These are phyloP conservation scores for Xiphorhynchus erythropygius DNA, from an alignment of 2,797 vertebrate genomes.

Conservation along the genomic window DNA sequence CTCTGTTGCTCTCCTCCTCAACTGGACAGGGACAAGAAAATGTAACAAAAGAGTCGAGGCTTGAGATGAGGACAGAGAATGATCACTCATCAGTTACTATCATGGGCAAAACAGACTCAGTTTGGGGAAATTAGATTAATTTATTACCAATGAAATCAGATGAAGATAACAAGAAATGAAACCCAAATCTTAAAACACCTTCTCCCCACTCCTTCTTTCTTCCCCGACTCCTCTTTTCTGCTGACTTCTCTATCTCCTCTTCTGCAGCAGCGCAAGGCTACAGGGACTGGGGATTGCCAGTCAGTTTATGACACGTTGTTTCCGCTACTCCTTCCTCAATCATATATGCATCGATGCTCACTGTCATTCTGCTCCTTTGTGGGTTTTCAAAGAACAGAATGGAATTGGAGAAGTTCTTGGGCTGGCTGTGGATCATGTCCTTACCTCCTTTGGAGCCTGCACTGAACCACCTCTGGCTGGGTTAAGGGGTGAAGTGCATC, in stretches of 20 bases:
- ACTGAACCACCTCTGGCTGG: background rate
- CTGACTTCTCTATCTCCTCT: accelerated
- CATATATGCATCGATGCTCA: accelerated
- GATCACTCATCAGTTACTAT: background rate
- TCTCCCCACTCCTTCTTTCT: background rate
- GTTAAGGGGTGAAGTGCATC: background rate
- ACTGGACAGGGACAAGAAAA: background rate
- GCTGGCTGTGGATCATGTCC: background rate
- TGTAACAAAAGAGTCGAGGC: background rate
- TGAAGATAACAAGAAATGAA: background rate
- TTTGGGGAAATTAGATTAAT: background rate
- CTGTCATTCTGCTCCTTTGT: background rate
- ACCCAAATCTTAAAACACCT: background rate
- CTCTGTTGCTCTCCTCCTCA: background rate
- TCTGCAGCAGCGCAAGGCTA: background rate
- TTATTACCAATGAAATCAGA: background rate
- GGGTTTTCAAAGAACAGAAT: background rate
- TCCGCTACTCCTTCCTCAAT: background rate
- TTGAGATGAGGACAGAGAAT: background rate
- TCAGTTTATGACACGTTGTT: background rate
- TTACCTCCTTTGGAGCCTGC: background rate
- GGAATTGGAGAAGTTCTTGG: background rate
- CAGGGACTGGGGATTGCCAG: background rate
- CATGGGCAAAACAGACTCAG: background rate
- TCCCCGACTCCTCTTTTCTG: background rate